Percentiles rank a stretch among this genome's conserved stretches.
Evolutionary conservation across 2,113 vertebrate genomes (phyloP).

Genomic region (Ifrita kowaldi): DNA sequence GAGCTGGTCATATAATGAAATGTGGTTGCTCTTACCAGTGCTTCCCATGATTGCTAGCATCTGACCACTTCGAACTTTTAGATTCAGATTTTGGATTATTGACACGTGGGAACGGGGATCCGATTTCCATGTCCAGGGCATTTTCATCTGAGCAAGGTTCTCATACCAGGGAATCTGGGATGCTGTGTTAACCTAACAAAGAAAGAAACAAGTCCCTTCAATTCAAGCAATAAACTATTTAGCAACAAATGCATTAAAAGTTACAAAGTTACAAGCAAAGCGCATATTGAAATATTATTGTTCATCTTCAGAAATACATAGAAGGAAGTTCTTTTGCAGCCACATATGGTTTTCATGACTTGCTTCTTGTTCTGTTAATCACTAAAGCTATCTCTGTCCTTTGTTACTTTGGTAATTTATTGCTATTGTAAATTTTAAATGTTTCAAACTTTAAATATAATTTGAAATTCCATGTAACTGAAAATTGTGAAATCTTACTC

Average conservation of each 20-base stretch:
- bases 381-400: not conserved
- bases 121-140: constrained; percentile 81
- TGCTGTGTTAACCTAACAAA: constrained; percentile 79
- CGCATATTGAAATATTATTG: not conserved
- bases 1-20: not conserved
- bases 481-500: not conserved
- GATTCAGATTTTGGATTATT: constrained; percentile 84
- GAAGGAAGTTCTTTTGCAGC: not conserved
- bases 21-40: constrained; percentile 77
- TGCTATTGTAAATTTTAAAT: not conserved
- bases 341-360: not conserved
- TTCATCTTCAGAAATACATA: not conserved
- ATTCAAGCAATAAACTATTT: not conserved
- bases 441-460: not conserved
- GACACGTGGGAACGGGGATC: constrained; percentile 58
- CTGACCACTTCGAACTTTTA: constrained; percentile 88
- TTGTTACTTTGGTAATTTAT: not conserved
- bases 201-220: not conserved
- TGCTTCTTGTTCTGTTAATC: not conserved
- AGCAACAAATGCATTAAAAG: not conserved
- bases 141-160: constrained; percentile 83
- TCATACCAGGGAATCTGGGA: constrained; percentile 94
- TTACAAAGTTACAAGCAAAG: not conserved
- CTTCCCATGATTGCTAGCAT: constrained; percentile 95
- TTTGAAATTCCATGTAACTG: not conserved